Conservation (phyloP, 2,797 vertebrate species). For the Cuniculus paca region DNA sequence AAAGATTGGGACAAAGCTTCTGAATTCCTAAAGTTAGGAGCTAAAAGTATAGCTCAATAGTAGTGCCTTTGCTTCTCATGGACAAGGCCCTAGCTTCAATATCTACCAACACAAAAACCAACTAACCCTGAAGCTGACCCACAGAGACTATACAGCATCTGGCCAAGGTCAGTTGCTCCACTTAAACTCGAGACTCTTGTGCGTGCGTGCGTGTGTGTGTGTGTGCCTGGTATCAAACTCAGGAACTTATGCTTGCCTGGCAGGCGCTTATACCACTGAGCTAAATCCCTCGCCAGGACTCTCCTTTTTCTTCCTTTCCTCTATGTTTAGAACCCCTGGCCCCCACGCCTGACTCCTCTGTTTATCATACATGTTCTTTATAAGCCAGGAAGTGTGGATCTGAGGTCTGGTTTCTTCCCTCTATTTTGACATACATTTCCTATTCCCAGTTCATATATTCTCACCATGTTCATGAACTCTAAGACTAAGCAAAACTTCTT, state of each 20-base stretch:
- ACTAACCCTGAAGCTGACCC: background rate
- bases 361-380: background rate
- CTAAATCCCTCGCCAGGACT: too few relatives aligned
- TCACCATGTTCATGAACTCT: background rate
- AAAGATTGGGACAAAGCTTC: background rate
- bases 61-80: background rate
- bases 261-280: too few relatives aligned
- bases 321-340: background rate
- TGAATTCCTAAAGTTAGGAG: background rate
- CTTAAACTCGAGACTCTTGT: background rate
- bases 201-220: too few relatives aligned
- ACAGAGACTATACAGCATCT: background rate
- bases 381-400: background rate
- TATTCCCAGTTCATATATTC: background rate
- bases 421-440: background rate
- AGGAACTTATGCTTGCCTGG: too few relatives aligned
- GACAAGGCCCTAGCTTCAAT: background rate
- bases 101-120: background rate
- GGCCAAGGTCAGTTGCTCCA: background rate
- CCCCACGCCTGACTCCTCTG: background rate
- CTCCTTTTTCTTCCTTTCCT: background rate
- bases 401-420: conserved; percentile 1
- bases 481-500: background rate
- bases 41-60: background rate
- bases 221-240: too few relatives aligned